phyloP scores from a whole-genome alignment of 2,113 vertebrate species.

The Rhombomys opimus region DNA sequence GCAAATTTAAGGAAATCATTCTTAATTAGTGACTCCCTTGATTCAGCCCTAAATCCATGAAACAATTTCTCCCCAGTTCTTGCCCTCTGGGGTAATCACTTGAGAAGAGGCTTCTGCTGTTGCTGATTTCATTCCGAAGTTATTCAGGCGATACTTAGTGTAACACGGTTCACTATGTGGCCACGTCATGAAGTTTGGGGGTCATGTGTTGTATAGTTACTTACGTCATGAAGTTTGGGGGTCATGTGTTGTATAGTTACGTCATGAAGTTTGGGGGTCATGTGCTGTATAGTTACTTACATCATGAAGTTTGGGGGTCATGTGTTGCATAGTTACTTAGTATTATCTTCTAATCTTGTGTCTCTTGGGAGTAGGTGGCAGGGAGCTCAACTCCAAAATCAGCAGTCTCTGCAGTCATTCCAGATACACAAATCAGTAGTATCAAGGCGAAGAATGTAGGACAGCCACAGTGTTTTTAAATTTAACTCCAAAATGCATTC shows the following conservation, averaged over 20 bases:
- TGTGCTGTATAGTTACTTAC: not conserved
- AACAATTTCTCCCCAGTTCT: not conserved
- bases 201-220: not conserved
- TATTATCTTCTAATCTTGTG: not conserved
- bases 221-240: not conserved
- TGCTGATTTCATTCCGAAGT: not conserved
- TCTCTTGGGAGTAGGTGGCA: not conserved
- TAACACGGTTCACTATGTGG: not conserved
- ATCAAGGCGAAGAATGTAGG: not conserved
- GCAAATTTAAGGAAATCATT: conserved; percentile 36
- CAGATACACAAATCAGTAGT: not conserved
- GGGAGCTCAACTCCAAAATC: not conserved
- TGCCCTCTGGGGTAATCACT: not conserved
- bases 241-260: not conserved
- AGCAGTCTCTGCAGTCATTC: not conserved
- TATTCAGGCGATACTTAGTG: not conserved
- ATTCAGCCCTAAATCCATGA: not conserved
- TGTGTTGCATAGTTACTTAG: not conserved
- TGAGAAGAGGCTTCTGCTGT: not conserved
- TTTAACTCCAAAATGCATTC: not conserved
- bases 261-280: not conserved
- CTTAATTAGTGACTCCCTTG: conserved; percentile 1
- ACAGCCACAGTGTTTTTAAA: not conserved
- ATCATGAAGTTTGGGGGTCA: not conserved
- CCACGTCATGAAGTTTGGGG: not conserved